Base-by-base conservation (phyloP, 23 tunicate genomes). In the Ascidia mentula region DNA sequence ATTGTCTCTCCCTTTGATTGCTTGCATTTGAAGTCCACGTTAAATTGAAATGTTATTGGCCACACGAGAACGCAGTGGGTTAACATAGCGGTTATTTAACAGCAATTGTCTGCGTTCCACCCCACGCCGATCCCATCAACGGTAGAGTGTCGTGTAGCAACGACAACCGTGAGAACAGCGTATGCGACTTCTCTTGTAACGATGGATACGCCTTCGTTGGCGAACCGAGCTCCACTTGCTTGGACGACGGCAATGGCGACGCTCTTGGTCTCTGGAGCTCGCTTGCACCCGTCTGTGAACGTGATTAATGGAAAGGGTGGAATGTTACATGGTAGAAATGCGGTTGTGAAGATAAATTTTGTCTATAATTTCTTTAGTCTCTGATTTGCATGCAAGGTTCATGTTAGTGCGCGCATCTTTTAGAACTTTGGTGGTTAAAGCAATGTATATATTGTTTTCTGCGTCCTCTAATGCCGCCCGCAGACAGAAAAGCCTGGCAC, bases 211-310 rank as follows among this genome's bases (percentile, higher is more conserved):
- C 5, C 34, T 26, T 86, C 65, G 0, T 13, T 0, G 92, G 92
- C 0, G 40, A 6, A 2, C 69, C 75, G 7, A 24, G 32, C 76
- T 60, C 69, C 26, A 60, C 35, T 31, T 87, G 91, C 37, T 15
- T 60, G 40, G 91, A 87, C 53, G 60, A 36, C 36, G 65, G 34
- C 20, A 75, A 75, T 37, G 81, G 81, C 18, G 85, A 80, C 60
- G 59, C 26, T 34, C 18, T 38, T 24, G 91, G 91, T 33, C 71
- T 69, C 40, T 87, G 91, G 91, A 87, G 76, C 84, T 8, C 74
- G 18, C 74, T 80, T 4, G 74, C 85, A 73, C 91, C 91, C 13
- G 4, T 46, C 37, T 87, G 91, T 39, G 34, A 24, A 73, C 75
- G 91, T 87, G 36, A 78, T 35, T 0, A 26, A 31, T n/a, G 31